These are phyloP conservation scores for Bos taurus DNA, from an alignment of 2,113 vertebrate genomes.

Conservation along the genomic window DNA sequence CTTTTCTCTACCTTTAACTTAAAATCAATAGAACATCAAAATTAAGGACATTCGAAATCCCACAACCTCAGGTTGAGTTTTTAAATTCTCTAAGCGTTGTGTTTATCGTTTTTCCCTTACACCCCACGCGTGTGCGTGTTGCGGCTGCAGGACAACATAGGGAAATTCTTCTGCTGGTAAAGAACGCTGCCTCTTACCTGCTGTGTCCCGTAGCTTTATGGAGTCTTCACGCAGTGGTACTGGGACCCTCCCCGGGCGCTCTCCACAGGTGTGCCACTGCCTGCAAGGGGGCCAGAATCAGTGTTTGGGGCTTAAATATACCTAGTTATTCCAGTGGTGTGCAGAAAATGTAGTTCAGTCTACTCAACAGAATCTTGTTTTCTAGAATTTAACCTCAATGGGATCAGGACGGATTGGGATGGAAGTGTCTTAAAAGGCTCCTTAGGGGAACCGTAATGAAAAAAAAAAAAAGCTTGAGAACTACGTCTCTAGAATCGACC, in stretches of 20 bases:
- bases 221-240: not conserved
- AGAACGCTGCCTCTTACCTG: accelerated
- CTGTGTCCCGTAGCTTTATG: not conserved
- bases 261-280: not conserved
- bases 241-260: not conserved
- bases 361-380: not conserved
- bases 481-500: accelerated
- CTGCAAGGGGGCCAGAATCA: not conserved
- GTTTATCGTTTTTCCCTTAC: not conserved
- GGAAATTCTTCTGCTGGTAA: not conserved
- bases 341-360: not conserved
- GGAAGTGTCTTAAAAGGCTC: not conserved
- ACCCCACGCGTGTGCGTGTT: accelerated
- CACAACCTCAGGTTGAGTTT: not conserved
- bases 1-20: not conserved
- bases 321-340: not conserved
- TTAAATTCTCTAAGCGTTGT: not conserved
- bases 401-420: not conserved
- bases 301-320: not conserved
- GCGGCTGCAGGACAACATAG: accelerated
- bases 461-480: not conserved
- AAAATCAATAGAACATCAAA: not conserved
- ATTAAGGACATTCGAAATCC: not conserved
- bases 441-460: too few species aligned
- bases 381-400: not conserved